phyloP scores from a whole-genome alignment of 2,113 vertebrate genomes.

The Dolichotis patagonum region DNA sequence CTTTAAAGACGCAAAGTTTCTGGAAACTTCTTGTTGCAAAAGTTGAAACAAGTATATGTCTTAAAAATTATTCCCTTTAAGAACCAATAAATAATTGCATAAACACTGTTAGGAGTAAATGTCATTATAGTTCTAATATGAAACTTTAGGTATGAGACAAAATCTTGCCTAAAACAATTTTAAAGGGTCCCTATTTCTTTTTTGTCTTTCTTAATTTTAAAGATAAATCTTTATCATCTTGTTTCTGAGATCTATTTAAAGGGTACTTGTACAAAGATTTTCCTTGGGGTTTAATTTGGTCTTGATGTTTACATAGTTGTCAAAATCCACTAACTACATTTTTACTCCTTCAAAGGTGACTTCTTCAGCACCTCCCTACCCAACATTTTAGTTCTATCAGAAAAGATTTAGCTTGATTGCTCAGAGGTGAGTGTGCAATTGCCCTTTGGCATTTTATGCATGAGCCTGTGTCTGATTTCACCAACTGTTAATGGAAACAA shows the following conservation, averaged over 20 bases:
- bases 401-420: constrained; percentile 50
- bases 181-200: not conserved
- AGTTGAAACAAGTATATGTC: not conserved
- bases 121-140: not conserved
- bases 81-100: not conserved
- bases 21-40: not conserved
- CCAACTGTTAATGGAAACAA: constrained; percentile 52
- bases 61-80: not conserved
- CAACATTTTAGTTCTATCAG: not conserved
- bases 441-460: not conserved
- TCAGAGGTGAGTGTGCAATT: not conserved
- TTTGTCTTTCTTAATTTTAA: not conserved
- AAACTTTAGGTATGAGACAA: not conserved
- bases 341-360: not conserved
- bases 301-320: not conserved
- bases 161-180: not conserved
- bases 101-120: not conserved
- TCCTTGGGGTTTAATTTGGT: not conserved
- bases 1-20: not conserved
- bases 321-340: not conserved
- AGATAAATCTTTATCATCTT: not conserved
- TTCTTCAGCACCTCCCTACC: not conserved
- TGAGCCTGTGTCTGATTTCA: not conserved
- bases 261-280: not conserved
- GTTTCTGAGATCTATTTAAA: not conserved